Evolutionary conservation across 2,797 vertebrate genomes (phyloP), one percentile per base, ranked within the genome.

Genomic region (Carapus acus): DNA sequence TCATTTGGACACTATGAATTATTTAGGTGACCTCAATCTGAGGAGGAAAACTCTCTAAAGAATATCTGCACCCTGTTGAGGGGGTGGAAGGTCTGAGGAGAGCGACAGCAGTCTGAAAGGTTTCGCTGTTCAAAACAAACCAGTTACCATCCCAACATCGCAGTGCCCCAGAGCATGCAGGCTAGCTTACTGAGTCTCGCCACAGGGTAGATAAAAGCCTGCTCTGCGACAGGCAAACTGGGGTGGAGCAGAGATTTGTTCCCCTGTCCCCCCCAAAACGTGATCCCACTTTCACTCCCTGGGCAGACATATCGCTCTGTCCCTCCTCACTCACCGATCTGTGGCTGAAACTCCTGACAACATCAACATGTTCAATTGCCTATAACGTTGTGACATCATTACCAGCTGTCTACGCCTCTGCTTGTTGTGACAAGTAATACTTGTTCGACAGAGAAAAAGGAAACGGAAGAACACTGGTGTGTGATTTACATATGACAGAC

Each of bases 111-210:
- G 72, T 78, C 72, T 54, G 75, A 56, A 19, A 18, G 41, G 75
- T 67, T 66, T 83, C 72, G 44, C 44, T 15, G 7, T 56, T 62
- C 46, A 74, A 80, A 86, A 84, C 79, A 85, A 78, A 77, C 42
- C 58, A 39, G 86, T 88, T 87, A 73, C 86, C 79, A 86, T 83
- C 79, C 68, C 85, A 86, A 89, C 87, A 59, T 54, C 65, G 59
- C 9, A 3, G 39, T 56, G 56, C 65, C 59, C 44, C 21, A 29
- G 69, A 78, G 62, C 65, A 86, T 53, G 82, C 79, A 71, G 73
- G 21, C 58, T 53, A 53, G 69, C 59, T 77, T 64, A 78, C 73
- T 80, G 53, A 76, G 63, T 48, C 58, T 69, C 46, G 58, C 62
- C 73, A 71, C 59, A 42, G 57, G 24, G 48, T 43, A 65, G 61